Evolutionary conservation across 2,888 invertebrate species (phyloP).

Genomic region (Abscondita cerata): DNA sequence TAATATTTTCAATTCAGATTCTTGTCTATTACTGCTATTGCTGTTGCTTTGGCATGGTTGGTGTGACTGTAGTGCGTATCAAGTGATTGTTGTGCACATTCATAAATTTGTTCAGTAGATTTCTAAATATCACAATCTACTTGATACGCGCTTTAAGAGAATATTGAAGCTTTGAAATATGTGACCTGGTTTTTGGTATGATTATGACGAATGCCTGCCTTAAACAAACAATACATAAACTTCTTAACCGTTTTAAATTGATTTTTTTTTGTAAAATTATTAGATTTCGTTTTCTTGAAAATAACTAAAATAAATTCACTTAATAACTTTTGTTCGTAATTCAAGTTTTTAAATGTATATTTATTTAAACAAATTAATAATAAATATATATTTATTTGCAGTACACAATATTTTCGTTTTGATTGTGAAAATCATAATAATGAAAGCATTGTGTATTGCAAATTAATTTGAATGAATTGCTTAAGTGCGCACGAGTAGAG

Average conservation of each 20-base stretch:
- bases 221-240: not conserved
- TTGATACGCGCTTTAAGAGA: conserved; percentile 17
- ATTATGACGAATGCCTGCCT: not conserved
- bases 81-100: conserved; percentile 10
- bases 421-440: too few species aligned
- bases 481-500: conserved; percentile 50
- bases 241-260: conserved; percentile 6
- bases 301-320: conserved; percentile 13
- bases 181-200: not conserved
- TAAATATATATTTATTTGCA: conserved; percentile 8
- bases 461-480: conserved; percentile 36
- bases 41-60: conserved; percentile 45
- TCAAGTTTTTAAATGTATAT: conserved; percentile 20
- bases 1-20: conserved; percentile 15
- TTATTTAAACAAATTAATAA: conserved; percentile 30
- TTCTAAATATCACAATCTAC: conserved; percentile 7
- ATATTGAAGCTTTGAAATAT: not conserved
- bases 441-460: conserved; percentile 17
- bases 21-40: conserved; percentile 48
- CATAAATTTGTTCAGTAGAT: not conserved
- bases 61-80: conserved; percentile 36
- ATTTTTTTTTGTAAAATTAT: conserved; percentile 18
- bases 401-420: not conserved
- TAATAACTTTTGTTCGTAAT: conserved; percentile 18
- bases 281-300: not conserved